phyloP scores from a whole-genome alignment of 2,113 vertebrate species.

The Mobula hypostoma region DNA sequence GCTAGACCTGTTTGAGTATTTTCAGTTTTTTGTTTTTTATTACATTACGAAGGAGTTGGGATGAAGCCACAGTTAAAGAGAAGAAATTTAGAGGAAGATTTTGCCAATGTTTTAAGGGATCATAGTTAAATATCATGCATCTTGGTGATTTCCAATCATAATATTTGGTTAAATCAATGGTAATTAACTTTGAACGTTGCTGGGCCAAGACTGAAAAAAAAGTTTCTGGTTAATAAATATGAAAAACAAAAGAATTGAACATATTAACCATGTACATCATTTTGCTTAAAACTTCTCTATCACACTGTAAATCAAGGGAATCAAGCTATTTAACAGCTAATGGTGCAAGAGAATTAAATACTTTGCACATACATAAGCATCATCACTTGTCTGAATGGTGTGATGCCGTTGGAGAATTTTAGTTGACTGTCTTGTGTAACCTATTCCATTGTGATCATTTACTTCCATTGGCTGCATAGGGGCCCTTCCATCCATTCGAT shows the following conservation, averaged over 20 bases:
- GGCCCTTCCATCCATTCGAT: constrained; percentile 67
- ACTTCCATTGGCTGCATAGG: constrained; percentile 74
- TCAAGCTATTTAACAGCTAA: background rate
- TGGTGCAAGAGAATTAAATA: background rate
- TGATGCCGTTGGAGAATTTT: constrained; percentile 84
- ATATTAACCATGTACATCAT: background rate
- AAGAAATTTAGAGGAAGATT: background rate
- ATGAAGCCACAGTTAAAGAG: background rate
- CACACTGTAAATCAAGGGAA: background rate
- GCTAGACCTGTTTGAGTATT: too few relatives aligned
- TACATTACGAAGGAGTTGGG: background rate
- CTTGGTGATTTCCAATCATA: background rate
- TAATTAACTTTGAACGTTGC: background rate
- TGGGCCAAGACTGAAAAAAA: background rate
- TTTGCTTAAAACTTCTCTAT: background rate
- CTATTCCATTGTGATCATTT: constrained; percentile 75
- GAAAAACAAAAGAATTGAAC: background rate
- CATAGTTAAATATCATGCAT: background rate
- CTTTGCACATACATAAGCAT: constrained; percentile 79
- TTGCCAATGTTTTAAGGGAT: background rate
- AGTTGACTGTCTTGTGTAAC: constrained; percentile 61
- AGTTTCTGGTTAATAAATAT: constrained; percentile 6
- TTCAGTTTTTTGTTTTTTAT: too few relatives aligned
- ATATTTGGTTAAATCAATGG: background rate
- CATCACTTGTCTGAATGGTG: constrained; percentile 93